Percentiles rank a stretch among this genome's conserved stretches.
Evolutionary conservation across 2,888 invertebrate genomes (phyloP).

Genomic region (Callimorpha dominula): DNA sequence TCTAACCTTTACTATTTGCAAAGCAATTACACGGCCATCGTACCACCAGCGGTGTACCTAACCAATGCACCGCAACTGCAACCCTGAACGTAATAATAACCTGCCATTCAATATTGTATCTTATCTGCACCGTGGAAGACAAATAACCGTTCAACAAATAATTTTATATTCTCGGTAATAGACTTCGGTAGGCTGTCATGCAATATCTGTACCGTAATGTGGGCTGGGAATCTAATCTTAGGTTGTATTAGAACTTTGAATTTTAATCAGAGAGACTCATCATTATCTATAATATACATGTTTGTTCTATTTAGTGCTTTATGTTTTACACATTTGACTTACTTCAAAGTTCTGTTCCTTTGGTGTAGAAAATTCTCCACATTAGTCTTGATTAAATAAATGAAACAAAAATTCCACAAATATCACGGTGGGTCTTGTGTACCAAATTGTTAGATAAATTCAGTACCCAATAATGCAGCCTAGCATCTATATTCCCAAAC

Average conservation of each 20-base stretch:
- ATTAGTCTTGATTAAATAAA: no score
- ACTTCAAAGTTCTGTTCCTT: no score
- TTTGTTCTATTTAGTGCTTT: no score
- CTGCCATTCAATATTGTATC: constrained; percentile 37
- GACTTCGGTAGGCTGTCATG: constrained; percentile 55
- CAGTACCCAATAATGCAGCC: no score
- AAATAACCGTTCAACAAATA: constrained; percentile 39
- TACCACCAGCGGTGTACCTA: constrained; percentile 50
- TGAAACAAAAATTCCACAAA: no score
- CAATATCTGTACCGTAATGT: constrained; percentile 54
- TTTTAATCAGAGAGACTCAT: background rate
- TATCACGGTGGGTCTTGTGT: no score
- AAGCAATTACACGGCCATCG: constrained; percentile 69
- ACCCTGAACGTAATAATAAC: constrained; percentile 47
- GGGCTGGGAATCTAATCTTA: constrained; percentile 40
- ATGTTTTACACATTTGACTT: no score
- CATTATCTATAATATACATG: no score
- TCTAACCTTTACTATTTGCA: constrained; percentile 68
- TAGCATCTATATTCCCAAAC: no score
- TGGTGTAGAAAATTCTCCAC: no score
- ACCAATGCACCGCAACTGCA: constrained; percentile 45
- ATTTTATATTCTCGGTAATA: constrained; percentile 54
- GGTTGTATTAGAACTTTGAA: constrained; percentile 36
- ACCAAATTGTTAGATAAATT: no score
- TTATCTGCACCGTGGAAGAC: constrained; percentile 32